Base-by-base conservation (phyloP, 2,113 vertebrate species). In the Thomomys bottae region DNA sequence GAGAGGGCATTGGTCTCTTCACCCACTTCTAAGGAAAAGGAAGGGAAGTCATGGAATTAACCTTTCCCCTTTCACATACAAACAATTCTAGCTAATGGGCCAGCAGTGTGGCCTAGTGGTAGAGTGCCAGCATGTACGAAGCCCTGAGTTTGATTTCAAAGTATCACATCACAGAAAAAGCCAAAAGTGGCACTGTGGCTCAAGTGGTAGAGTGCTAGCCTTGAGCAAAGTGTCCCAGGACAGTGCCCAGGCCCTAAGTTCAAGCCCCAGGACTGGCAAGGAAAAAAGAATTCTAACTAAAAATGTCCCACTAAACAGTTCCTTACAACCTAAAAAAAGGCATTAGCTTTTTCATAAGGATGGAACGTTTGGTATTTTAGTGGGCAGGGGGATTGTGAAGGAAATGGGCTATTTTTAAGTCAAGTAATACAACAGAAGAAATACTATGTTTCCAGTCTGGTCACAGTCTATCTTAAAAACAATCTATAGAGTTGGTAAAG, bases 361-460 rank as follows among this genome's bases (percentile, higher is more conserved):
- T 26, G 40, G 17, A 85, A 87, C 20, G 63, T 79, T 61, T 75
- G 54, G 81, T 59, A 20, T 89, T 75, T 32, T 67, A 61, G 34
- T 24, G 28, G 8, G 36, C 49, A 54, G 18, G 49, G 49, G 17
- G 49, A 15, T 54, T 54, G 11, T 24, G 28, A 26, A 45, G 23
- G 9, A 54, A 61, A 66, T 21, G 59, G 82, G 38, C 78, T 82
- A 88, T 90, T 84, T 94, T 91, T 63, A 84, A 91, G 73, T 75
- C 68, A 91, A 91, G 77, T 70, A 87, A 75, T 82, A 90, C 36
- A 79, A 73, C 57, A 86, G 38, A 49, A 83, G 68, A 49, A 80
- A 94, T 95, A 81, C 81, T 77, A 38, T 64, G 49, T 86, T 84
- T 94, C 87, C 49, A 12, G 18, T 54, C 14, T 54, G 14, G 49